Evolutionary conservation across 1,140 invertebrate species (phyloP).

Genomic region (Oreohelix idahoensis): DNA sequence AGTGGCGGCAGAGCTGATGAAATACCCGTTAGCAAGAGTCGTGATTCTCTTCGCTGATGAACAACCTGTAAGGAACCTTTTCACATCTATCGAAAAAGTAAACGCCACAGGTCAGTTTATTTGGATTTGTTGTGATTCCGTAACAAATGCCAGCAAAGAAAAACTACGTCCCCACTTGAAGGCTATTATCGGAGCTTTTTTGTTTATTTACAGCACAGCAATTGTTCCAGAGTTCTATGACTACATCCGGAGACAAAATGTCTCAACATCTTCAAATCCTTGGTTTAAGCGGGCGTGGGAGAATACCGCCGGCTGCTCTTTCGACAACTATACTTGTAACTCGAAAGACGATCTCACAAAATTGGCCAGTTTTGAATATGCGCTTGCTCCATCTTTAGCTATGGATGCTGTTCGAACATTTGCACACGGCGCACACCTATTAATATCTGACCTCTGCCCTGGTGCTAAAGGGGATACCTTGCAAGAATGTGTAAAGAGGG

Average conservation of each 20-base stretch:
- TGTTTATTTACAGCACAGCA: slow-evolving; percentile 16
- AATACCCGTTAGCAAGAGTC: background rate
- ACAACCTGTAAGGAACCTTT: background rate
- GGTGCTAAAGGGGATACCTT: background rate
- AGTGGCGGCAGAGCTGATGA: background rate
- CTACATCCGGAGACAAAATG: slow-evolving; percentile 20
- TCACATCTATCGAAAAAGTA: background rate
- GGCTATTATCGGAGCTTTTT: background rate
- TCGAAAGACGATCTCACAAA: background rate
- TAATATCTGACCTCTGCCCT: background rate
- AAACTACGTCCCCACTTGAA: background rate
- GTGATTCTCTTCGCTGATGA: background rate
- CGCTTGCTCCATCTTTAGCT: background rate
- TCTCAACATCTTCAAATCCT: slow-evolving; percentile 1
- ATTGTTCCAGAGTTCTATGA: slow-evolving; percentile 23
- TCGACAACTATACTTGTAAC: background rate
- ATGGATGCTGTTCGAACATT: slow-evolving; percentile 18
- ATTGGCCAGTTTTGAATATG: background rate
- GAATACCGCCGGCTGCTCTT: background rate
- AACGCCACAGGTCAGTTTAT: slow-evolving; percentile 26
- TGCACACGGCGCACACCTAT: background rate
- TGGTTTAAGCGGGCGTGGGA: slow-evolving; percentile 16
- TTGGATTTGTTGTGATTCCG: slow-evolving; percentile 3
- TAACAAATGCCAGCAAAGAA: background rate
- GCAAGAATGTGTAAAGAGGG: background rate